Evolutionary conservation across 2,113 vertebrate species (phyloP).

Genomic region (Oriolus oriolus): DNA sequence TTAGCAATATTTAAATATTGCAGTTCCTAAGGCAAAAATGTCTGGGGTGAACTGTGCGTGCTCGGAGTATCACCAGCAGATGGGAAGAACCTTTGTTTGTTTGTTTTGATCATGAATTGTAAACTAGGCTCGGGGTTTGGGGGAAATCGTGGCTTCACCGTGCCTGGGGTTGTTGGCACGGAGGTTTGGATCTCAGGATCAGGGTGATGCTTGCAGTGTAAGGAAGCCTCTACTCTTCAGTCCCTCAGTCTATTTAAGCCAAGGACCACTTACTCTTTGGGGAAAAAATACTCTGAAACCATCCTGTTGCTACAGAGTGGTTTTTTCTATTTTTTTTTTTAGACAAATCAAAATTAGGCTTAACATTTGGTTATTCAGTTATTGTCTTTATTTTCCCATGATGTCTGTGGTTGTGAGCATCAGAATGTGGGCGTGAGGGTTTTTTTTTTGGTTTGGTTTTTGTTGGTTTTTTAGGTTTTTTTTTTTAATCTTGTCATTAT

Average conservation of each 20-base stretch:
- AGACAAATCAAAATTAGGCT: not conserved
- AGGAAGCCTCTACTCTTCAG: not conserved
- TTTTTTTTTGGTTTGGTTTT: not conserved
- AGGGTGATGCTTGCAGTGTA: not conserved
- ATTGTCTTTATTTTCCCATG: not conserved
- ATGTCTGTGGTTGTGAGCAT: not conserved
- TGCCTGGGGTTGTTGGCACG: not conserved
- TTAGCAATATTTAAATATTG: slow-evolving; percentile 20
- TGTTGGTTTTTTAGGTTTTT: not conserved
- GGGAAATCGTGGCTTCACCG: not conserved
- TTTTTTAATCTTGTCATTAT: not conserved
- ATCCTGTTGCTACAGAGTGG: not conserved
- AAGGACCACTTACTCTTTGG: not conserved
- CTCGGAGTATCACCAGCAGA: not conserved
- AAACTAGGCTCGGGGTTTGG: not conserved
- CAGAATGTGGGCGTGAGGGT: slow-evolving; percentile 13
- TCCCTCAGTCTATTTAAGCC: not conserved
- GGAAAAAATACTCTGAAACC: not conserved
- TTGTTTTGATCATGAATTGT: slow-evolving; percentile 8
- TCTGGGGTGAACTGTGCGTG: not conserved
- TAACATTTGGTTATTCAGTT: slow-evolving; percentile 5
- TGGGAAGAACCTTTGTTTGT: slow-evolving; percentile 2
- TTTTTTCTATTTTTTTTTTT: not conserved
- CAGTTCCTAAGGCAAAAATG: not conserved
- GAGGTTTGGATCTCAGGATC: not conserved